Percentiles rank a stretch among this genome's conserved stretches.
Evolutionary conservation across 2,888 invertebrate genomes (phyloP).

Genomic region (Ochropleura leucogaster): DNA sequence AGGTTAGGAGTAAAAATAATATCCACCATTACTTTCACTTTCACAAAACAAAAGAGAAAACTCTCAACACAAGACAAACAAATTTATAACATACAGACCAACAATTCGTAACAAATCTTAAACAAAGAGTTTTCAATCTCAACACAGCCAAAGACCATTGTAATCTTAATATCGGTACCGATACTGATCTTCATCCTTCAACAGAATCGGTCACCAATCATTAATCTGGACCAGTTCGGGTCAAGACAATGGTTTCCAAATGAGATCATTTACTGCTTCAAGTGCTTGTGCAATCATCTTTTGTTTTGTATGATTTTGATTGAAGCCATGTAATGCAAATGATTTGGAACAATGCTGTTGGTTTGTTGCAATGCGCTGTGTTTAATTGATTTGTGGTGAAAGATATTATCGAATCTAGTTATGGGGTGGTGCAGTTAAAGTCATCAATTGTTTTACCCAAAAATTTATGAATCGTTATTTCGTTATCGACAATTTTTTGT

Average conservation of each 20-base stretch:
- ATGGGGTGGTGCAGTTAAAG: not conserved
- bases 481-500: no score
- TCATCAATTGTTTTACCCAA: not conserved
- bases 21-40: not conserved
- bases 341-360: conserved; percentile 40
- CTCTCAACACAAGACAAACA: not conserved
- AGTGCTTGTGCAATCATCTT: conserved; percentile 69
- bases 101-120: conserved; percentile 55
- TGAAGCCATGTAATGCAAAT: conserved; percentile 49
- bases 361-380: conserved; percentile 40
- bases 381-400: conserved; percentile 30
- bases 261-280: conserved; percentile 79
- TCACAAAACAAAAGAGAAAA: conserved; percentile 6
- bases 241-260: conserved; percentile 84
- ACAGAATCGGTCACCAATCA: conserved; percentile 70
- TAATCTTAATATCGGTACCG: conserved; percentile 68
- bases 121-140: conserved; percentile 44
- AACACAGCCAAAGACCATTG: conserved; percentile 57
- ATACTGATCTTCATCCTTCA: conserved; percentile 76
- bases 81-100: not conserved
- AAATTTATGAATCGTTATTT: no score
- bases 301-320: conserved; percentile 63
- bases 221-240: conserved; percentile 75
- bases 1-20: not conserved
- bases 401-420: not conserved